Base-by-base conservation (phyloP, 2,113 vertebrate genomes). In the Sakesphorus luctuosus region DNA sequence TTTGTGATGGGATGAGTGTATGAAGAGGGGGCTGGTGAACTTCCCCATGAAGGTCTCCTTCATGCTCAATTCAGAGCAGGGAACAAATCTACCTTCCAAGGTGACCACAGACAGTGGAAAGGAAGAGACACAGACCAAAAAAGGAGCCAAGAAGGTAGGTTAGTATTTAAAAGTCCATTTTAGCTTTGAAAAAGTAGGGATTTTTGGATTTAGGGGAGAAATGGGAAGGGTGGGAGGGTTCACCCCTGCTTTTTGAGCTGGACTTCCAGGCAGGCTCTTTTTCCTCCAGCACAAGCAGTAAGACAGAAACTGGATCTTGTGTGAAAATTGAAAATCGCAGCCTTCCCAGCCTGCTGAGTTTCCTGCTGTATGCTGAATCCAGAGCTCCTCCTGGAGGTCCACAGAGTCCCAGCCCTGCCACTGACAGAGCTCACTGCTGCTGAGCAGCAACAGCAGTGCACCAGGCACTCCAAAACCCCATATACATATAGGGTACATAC, bases 381-480 rank as follows among this genome's bases (percentile, higher is more conserved):
- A 84, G 72, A 95, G 95, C 95, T 91, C 97, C 97, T 94, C 93
- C 97, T 97, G 96, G 69, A 90, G 96, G 92, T 6, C 26, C 0
- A 1, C 56, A 38, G 40, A 35, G 47, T 35, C 38, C 31, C 65
- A 73, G 31, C 33, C 46, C 63, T 53, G 61, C 50, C 0, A 0
- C 68, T n/a, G 55, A 3, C 2, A 0, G 24, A 63, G 69, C 55
- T 56, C 35, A 1, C 35, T 66, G 83, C 76, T 65, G 72, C 55
- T 26, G 23, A 29, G 8, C 62, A 36, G 50, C 19, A 55, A 18
- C 29, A 53, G 59, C 35, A 21, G 46, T 1, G 0, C 61, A 13
- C 12, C 53, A 18, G 18, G n/a, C 73, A 23, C 43, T 24, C 15
- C 71, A 19, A 44, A n/a, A 44, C 15, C 53, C 50, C 4, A 1